Evolutionary conservation across 92 coral and sea anemone genomes (phyloP).

Genomic region (Palythoa grandis): DNA sequence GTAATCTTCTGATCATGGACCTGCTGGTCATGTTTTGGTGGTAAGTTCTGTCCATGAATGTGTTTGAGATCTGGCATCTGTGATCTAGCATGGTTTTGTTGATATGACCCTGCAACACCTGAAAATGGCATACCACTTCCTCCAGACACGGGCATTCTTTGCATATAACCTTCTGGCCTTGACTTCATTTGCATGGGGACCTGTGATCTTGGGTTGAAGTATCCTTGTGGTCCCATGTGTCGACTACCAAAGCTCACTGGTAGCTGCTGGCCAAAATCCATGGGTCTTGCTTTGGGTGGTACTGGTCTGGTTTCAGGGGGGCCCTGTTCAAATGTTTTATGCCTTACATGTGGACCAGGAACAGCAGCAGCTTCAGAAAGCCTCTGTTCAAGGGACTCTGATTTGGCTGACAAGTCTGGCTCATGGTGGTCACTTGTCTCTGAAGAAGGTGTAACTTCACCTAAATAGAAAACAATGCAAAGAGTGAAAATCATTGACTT

Average conservation of each 20-base stretch:
- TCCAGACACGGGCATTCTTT: constrained; percentile 11
- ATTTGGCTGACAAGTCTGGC: constrained; percentile 57
- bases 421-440: constrained; percentile 71
- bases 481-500: too few species aligned
- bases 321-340: constrained; percentile 21
- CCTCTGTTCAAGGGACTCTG: constrained; percentile 70
- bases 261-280: constrained; percentile 37
- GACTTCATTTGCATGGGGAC: constrained; percentile 20
- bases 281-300: not conserved
- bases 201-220: constrained; percentile 30
- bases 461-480: constrained; percentile 26
- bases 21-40: constrained; percentile 24
- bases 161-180: constrained; percentile 23
- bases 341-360: constrained; percentile 19
- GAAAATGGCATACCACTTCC: constrained; percentile 4
- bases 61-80: constrained; percentile 43
- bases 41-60: constrained; percentile 7
- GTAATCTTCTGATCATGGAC: constrained; percentile 13
- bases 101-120: constrained; percentile 23
- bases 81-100: not conserved
- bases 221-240: constrained; percentile 12
- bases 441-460: constrained; percentile 87
- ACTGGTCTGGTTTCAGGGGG: constrained; percentile 26
- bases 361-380: constrained; percentile 38
- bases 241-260: constrained; percentile 18